A percentile compares a stretch with the other conserved stretches of the same genome.
Evolutionary conservation across 2,888 invertebrate species (phyloP).

Genomic region (Tholera decimalis): DNA sequence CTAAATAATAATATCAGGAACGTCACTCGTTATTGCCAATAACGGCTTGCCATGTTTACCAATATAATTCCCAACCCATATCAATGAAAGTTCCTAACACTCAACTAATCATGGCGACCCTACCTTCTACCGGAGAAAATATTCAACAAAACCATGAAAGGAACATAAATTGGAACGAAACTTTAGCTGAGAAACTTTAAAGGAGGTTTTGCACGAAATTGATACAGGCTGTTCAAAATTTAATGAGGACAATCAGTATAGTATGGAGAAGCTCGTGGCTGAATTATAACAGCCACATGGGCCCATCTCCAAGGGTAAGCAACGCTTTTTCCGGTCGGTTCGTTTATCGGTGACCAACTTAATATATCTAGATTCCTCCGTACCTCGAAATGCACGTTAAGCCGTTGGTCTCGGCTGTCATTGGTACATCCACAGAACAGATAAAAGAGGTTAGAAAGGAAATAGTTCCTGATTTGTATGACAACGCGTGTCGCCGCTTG

Average conservation of each 20-base stretch:
- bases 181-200: conserved; percentile 54
- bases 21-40: conserved; percentile 18
- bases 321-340: too few relatives aligned
- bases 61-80: conserved; percentile 3
- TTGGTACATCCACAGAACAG: too few relatives aligned
- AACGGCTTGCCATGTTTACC: conserved; percentile 4
- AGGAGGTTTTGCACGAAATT: conserved; percentile 52
- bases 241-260: conserved; percentile 46
- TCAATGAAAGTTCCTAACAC: conserved; percentile 8
- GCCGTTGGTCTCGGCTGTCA: too few relatives aligned
- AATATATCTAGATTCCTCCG: too few relatives aligned
- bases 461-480: too few relatives aligned
- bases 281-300: too few relatives aligned
- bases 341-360: too few relatives aligned
- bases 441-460: too few relatives aligned
- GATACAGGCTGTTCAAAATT: conserved; percentile 49
- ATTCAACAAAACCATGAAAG: conserved; percentile 71
- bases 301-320: too few relatives aligned
- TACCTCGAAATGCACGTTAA: too few relatives aligned
- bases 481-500: too few relatives aligned
- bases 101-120: conserved; percentile 64
- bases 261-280: too few relatives aligned
- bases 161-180: conserved; percentile 78
- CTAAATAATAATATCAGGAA: conserved; percentile 8
- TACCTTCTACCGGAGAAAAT: conserved; percentile 69